Evolutionary conservation across 2,888 invertebrate genomes (phyloP).

Genomic region (Malthinus flaveolus): DNA sequence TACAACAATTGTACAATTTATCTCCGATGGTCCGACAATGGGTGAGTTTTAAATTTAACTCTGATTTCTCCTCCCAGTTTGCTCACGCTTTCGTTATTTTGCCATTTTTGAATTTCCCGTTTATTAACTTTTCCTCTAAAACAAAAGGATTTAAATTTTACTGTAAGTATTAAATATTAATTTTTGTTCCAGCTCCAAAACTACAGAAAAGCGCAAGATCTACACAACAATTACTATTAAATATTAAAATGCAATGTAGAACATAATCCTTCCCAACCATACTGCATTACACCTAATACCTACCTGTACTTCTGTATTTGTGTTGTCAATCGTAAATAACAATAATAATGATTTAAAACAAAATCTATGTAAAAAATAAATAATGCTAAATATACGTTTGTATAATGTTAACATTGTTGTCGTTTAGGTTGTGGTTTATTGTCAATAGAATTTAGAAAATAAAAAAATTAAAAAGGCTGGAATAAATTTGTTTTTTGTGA

Average conservation of each 20-base stretch:
- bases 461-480: slow-evolving; percentile 39
- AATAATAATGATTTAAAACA: neutral
- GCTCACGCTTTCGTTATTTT: too few relatives aligned
- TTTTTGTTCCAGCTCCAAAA: slow-evolving; percentile 43
- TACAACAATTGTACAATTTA: slow-evolving; percentile 42
- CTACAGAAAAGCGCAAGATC: slow-evolving; percentile 44
- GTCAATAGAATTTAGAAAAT: slow-evolving; percentile 30
- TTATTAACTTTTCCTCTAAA: too few relatives aligned
- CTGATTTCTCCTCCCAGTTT: too few relatives aligned
- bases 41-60: too few relatives aligned
- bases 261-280: slow-evolving; percentile 16
- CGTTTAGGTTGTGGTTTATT: slow-evolving; percentile 39
- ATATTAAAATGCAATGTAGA: slow-evolving; percentile 1
- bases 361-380: neutral
- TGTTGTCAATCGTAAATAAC: slow-evolving; percentile 1
- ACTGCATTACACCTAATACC: slow-evolving; percentile 23
- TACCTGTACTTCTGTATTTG: slow-evolving; percentile 29
- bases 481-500: slow-evolving; percentile 6
- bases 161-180: too few relatives aligned
- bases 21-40: slow-evolving; percentile 54
- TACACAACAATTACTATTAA: slow-evolving; percentile 35
- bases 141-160: too few relatives aligned
- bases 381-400: neutral
- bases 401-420: slow-evolving; percentile 24
- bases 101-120: too few relatives aligned